These are phyloP conservation scores for Sebastes oblongus DNA, from an alignment of 2,797 vertebrate species.

Conservation along the genomic window DNA sequence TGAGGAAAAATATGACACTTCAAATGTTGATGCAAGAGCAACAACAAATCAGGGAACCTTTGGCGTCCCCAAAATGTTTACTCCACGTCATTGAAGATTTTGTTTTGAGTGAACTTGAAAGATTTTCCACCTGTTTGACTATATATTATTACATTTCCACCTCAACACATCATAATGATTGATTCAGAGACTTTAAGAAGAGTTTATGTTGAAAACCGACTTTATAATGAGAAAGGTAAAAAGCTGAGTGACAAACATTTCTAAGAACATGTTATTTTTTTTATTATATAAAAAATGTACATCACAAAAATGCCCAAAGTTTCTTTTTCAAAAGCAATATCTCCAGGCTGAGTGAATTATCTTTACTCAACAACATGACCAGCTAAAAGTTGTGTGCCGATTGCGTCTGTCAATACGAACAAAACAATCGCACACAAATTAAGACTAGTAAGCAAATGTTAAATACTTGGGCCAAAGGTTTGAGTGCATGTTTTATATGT, in stretches of 20 bases:
- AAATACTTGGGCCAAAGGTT: neutral
- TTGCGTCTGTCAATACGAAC: neutral
- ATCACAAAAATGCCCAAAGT: neutral
- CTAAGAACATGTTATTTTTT: neutral
- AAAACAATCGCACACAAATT: neutral
- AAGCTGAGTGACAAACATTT: neutral
- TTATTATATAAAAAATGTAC: conserved; percentile 14
- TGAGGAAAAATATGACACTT: neutral
- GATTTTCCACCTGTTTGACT: neutral
- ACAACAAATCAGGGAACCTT: neutral
- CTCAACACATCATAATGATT: neutral
- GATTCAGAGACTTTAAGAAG: neutral
- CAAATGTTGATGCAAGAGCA: neutral
- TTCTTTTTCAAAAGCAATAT: neutral
- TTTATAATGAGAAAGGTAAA: neutral
- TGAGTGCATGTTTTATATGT: neutral
- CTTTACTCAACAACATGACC: neutral
- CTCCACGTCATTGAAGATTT: neutral
- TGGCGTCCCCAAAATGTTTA: neutral
- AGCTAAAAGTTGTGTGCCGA: neutral
- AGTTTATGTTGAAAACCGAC: neutral
- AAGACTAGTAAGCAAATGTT: neutral
- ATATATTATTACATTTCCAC: neutral
- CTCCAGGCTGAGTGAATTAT: neutral
- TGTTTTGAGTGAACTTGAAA: neutral